Conservation (phyloP, 2,113 vertebrate genomes). For the Lagopus muta region DNA sequence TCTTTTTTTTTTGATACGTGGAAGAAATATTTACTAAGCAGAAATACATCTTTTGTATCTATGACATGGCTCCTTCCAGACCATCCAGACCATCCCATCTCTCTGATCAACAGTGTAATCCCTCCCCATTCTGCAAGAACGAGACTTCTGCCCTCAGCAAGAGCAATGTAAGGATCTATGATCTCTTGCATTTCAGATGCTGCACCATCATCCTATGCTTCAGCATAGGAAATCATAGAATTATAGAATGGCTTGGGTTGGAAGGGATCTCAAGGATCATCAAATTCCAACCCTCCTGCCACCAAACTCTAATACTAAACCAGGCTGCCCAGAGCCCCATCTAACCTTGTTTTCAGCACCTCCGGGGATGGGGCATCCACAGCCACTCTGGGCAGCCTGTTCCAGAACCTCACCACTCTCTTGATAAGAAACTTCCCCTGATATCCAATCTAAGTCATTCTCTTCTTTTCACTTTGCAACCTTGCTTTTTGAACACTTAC, state of each 20-base stretch:
- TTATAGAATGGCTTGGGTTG: too few species aligned
- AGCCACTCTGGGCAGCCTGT: too few species aligned
- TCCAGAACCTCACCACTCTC: too few species aligned
- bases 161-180: background rate
- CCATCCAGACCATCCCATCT: background rate
- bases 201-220: background rate
- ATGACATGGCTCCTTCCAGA: background rate
- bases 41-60: background rate
- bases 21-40: background rate
- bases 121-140: background rate
- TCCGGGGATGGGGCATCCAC: too few species aligned
- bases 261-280: too few species aligned
- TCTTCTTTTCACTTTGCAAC: background rate
- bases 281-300: too few species aligned
- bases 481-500: background rate
- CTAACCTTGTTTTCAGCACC: too few species aligned
- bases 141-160: background rate
- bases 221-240: background rate
- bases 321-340: too few species aligned
- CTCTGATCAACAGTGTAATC: background rate
- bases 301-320: too few species aligned
- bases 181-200: background rate
- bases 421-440: too few species aligned
- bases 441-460: too few species aligned
- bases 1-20: background rate